phyloP scores from a whole-genome alignment of 92 coral and sea anemone species.

The Chrysogorgia sp. region DNA sequence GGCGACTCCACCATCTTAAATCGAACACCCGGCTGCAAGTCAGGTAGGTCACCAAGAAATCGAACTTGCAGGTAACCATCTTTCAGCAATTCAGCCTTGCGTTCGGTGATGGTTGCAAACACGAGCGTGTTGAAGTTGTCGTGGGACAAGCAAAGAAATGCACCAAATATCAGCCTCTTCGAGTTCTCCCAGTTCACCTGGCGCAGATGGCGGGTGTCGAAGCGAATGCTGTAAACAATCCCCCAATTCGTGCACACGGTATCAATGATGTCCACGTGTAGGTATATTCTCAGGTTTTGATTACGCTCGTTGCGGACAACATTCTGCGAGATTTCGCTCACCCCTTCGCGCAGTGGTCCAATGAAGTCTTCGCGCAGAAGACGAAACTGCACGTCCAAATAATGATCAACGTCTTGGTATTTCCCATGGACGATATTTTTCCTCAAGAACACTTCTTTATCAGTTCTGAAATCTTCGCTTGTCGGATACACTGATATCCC shows the following conservation, averaged over 20 bases:
- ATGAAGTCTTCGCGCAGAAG: slow-evolving; percentile 84
- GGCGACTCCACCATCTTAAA: slow-evolving; percentile 86
- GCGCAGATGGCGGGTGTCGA: slow-evolving; percentile 51
- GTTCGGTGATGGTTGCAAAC: slow-evolving; percentile 86
- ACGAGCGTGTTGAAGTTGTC: slow-evolving; percentile 75
- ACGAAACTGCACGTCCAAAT: slow-evolving; percentile 89
- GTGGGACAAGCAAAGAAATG: slow-evolving; percentile 82
- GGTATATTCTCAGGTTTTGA: slow-evolving; percentile 75
- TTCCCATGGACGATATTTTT: slow-evolving; percentile 62
- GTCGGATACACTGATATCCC: slow-evolving; percentile 69
- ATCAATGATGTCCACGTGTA: slow-evolving; percentile 50
- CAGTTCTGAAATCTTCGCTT: slow-evolving; percentile 62
- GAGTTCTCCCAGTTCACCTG: slow-evolving; percentile 79
- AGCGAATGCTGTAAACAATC: slow-evolving; percentile 64
- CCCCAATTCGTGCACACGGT: slow-evolving; percentile 73
- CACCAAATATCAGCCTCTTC: slow-evolving; percentile 77
- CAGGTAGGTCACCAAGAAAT: slow-evolving; percentile 64
- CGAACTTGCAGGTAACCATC: slow-evolving; percentile 72
- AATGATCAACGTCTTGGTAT: slow-evolving; percentile 75
- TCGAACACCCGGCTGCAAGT: slow-evolving; percentile 25
- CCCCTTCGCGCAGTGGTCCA: slow-evolving; percentile 84
- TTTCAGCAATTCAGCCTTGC: slow-evolving; percentile 69
- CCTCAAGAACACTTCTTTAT: slow-evolving; percentile 68
- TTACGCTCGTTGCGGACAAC: slow-evolving; percentile 60
- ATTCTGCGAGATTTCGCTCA: slow-evolving; percentile 64